Evolutionary conservation across 2,797 vertebrate species (phyloP).

Genomic region (Meriones psammophilus): DNA sequence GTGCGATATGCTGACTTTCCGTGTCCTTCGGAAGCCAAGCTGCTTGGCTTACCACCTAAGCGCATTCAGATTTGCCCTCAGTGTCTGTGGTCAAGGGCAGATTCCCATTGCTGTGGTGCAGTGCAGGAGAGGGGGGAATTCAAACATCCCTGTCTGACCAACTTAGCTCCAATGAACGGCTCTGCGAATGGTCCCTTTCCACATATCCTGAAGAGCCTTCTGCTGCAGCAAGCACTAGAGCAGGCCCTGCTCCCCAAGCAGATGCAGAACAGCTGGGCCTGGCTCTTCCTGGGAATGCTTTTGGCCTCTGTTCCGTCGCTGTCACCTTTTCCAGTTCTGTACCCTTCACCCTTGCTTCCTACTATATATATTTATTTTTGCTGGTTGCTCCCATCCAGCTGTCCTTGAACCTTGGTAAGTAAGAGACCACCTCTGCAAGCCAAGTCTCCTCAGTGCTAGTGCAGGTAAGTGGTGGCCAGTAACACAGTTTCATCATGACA

Average conservation of each 20-base stretch:
- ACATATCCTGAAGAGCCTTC: accelerated
- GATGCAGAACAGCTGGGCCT: not conserved
- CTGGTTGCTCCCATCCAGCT: not conserved
- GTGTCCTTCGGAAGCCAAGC: not conserved
- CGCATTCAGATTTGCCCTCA: not conserved
- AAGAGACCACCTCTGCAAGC: not conserved
- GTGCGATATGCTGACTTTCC: not conserved
- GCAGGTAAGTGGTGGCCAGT: not conserved
- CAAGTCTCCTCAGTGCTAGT: not conserved
- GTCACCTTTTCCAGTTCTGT: not conserved
- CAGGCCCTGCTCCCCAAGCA: too few relatives aligned
- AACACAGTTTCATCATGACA: not conserved
- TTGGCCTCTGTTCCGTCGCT: not conserved
- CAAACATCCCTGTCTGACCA: not conserved
- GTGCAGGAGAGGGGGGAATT: not conserved
- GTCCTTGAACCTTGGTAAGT: constrained; percentile 17
- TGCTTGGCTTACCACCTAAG: not conserved
- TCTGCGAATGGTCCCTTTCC: too few relatives aligned
- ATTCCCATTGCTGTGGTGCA: not conserved
- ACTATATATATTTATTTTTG: not conserved
- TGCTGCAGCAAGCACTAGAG: not conserved
- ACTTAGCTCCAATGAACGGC: not conserved
- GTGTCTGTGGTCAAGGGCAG: not conserved
- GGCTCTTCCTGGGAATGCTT: not conserved
- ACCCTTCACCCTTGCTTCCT: not conserved